Conservation (phyloP, 2,113 vertebrate species). For the Propithecus coquereli region DNA sequence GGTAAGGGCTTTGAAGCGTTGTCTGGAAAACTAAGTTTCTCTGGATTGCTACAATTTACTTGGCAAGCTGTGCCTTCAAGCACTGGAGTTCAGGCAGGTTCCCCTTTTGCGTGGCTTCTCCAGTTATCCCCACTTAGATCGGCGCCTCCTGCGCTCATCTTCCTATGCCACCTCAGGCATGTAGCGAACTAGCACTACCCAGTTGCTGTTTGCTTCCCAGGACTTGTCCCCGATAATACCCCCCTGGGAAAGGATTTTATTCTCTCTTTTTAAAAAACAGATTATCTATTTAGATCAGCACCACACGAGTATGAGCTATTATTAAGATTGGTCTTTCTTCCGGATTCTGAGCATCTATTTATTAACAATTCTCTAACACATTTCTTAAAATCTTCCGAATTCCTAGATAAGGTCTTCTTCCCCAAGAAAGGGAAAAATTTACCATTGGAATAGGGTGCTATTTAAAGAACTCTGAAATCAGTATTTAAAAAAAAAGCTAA, state of each 20-base stretch:
- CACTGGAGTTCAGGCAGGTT: background rate
- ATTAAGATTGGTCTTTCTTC: background rate
- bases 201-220: background rate
- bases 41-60: background rate
- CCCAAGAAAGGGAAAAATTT: background rate
- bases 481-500: background rate
- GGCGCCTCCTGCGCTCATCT: background rate
- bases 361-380: background rate
- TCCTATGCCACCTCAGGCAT: accelerated
- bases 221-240: background rate
- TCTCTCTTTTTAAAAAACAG: background rate
- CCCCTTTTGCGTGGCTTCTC: background rate
- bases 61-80: background rate
- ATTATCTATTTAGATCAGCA: background rate
- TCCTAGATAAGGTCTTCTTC: background rate
- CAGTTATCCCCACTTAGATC: no score
- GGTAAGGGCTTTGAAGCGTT: background rate
- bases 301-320: background rate
- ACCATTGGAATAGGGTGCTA: constrained; percentile 27
- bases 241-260: background rate
- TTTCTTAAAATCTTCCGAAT: constrained; percentile 15
- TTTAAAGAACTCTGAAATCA: constrained; percentile 59
- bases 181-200: background rate
- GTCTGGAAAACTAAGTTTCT: background rate
- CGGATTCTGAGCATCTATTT: background rate